A percentile compares a stretch with the other conserved stretches of the same genome.
Conservation (phyloP, 2,113 vertebrate genomes). For the Passer montanus region DNA sequence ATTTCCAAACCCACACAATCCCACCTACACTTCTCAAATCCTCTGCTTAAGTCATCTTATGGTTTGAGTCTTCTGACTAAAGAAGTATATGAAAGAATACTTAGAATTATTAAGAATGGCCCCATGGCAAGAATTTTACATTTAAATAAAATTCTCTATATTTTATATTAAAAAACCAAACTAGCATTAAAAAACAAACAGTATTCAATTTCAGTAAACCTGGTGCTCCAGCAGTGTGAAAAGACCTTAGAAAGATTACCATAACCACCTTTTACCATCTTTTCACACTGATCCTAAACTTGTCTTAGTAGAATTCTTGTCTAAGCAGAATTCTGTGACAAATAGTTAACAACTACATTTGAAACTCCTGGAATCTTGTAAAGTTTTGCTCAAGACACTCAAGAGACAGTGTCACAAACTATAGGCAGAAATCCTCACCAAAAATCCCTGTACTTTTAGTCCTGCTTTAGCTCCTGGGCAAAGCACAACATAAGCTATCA, state of each 20-base stretch:
- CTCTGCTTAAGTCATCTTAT: slow-evolving; percentile 71
- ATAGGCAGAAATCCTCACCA: background rate
- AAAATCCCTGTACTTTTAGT: background rate
- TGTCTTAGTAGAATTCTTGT: background rate
- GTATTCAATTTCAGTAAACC: background rate
- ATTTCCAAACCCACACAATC: slow-evolving; percentile 72
- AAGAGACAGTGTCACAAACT: background rate
- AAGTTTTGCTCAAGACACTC: background rate
- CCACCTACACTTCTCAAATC: slow-evolving; percentile 70
- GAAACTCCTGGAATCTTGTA: background rate
- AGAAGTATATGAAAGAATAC: slow-evolving; percentile 77
- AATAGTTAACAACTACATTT: background rate
- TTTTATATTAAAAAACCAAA: background rate
- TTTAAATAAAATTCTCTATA: background rate
- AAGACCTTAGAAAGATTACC: background rate
- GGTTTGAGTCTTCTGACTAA: slow-evolving; percentile 74
- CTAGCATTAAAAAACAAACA: background rate
- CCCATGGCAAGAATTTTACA: background rate
- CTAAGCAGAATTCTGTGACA: background rate
- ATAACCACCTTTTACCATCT: background rate
- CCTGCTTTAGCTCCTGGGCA: background rate
- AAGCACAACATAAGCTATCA: background rate
- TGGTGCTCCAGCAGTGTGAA: background rate
- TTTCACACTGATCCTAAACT: background rate
- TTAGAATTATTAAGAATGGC: slow-evolving; percentile 79